Base-by-base conservation (phyloP, 2,888 invertebrate species). In the Nebria salina region DNA sequence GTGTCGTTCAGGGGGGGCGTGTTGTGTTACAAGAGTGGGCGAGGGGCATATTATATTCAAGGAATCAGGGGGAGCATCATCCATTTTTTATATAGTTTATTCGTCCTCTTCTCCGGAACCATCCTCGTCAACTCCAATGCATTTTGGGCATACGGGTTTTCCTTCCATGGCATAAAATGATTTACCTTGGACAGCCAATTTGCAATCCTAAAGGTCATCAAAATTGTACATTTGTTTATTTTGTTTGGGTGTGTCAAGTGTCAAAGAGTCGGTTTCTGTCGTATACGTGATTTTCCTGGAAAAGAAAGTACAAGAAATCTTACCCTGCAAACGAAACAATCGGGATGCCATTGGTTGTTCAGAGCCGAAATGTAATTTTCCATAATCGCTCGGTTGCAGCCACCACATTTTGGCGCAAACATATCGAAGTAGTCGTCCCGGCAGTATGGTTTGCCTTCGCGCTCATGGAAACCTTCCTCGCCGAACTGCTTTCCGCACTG, bases 271-370 rank as follows among this genome's bases (percentile, higher is more conserved):
- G 34, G 2, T 34, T 34, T 34, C 1, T 34, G 34, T 54, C 54
- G 13, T 54, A 54, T 54, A 11, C 8, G 54, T 8, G 54, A 54
- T 11, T 54, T 34, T 54, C 54, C 54, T 54, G 54, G 54, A 54
- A 54, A 54, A 54, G 54, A 13, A 25, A 26, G 1, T 70, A 70
- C 66, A 77, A 72, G 65, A 64, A 64, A 85, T 90, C 96, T 92
- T 93, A 99, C 98, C 95, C 97, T 94, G 93, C 99, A 99, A 84
- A 98, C 97, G 91, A 99, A 99, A 90, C 99, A 99, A 88, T 98
- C 97, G 9, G 98, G 95, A 90, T 99, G 99, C 98, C 99, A 99
- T 89, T 99, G 98, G 84, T 96, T 95, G 90, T 97, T 97, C 85
- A 99, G 92, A 76, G 98, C 99, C 43, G 98, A 98, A 89, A 99